phyloP scores from a whole-genome alignment of 1,140 invertebrate genomes.

The Hypsibius dujardini region DNA sequence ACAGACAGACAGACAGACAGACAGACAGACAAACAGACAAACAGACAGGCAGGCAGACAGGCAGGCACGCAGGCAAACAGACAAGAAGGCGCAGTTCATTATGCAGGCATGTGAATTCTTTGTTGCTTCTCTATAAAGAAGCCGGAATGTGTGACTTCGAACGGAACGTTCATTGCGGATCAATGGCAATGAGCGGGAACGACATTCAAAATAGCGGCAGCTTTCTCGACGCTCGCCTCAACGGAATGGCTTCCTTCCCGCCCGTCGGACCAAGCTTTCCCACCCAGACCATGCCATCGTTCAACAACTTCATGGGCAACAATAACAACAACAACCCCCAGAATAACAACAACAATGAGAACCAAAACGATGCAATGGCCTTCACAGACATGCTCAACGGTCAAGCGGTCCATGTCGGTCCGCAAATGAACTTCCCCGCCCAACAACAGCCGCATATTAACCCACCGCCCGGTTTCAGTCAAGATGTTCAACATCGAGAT shows the following conservation, averaged over 20 bases:
- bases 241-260: background rate
- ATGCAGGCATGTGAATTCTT: no score
- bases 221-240: no score
- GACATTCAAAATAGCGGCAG: no score
- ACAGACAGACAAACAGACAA: no score
- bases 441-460: background rate
- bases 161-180: background rate
- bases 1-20: no score
- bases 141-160: conserved; percentile 4
- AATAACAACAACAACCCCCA: background rate
- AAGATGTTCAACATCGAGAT: background rate
- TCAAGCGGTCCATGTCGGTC: background rate
- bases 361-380: conserved; percentile 1
- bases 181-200: background rate
- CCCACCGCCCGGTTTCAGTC: background rate
- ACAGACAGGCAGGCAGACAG: no score
- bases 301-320: background rate
- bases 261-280: background rate
- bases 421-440: background rate
- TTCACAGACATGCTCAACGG: conserved; percentile 10
- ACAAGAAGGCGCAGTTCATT: no score
- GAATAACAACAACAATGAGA: background rate
- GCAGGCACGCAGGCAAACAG: no score
- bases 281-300: background rate
- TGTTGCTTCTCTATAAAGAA: background rate